phyloP scores from a whole-genome alignment of 2,888 invertebrate species.

The Diaprepes abbreviatus region DNA sequence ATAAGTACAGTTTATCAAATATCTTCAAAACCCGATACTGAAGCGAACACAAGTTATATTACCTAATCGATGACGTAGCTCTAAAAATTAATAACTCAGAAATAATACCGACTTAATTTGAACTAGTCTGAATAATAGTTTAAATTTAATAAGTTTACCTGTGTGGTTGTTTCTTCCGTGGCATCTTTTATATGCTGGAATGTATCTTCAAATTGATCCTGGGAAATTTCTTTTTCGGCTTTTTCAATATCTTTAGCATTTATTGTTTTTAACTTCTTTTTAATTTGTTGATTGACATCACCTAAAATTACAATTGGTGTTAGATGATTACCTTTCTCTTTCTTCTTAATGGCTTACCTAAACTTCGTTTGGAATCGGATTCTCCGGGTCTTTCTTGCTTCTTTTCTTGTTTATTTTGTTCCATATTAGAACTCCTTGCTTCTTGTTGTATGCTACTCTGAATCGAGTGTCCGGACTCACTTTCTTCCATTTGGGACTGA shows the following conservation, averaged over 20 bases:
- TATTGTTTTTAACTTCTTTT: slow-evolving; percentile 74
- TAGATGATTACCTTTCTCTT: too few relatives aligned
- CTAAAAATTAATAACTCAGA: too few relatives aligned
- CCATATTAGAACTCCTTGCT: slow-evolving; percentile 56
- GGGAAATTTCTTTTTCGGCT: not conserved
- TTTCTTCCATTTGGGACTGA: slow-evolving; percentile 78
- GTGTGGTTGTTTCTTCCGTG: slow-evolving; percentile 79
- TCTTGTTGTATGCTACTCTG: slow-evolving; percentile 61
- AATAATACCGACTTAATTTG: too few relatives aligned
- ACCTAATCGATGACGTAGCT: too few relatives aligned
- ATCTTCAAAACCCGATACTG: too few relatives aligned
- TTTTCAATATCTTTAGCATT: slow-evolving; percentile 63
- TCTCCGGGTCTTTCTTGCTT: slow-evolving; percentile 81
- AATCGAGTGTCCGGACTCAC: slow-evolving; percentile 77
- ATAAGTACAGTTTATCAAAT: too few relatives aligned
- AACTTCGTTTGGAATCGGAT: slow-evolving; percentile 80
- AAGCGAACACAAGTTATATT: too few relatives aligned
- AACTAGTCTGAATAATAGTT: too few relatives aligned
- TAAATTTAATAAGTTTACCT: too few relatives aligned
- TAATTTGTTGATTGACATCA: slow-evolving; percentile 74
- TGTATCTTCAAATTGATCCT: slow-evolving; percentile 63
- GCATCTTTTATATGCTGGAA: slow-evolving; percentile 90
- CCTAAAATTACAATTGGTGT: slow-evolving; percentile 62
- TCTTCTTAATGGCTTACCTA: slow-evolving; percentile 63
- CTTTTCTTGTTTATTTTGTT: slow-evolving; percentile 66